phyloP scores from a whole-genome alignment of 1,140 invertebrate species.

The Drosophila ficusphila region DNA sequence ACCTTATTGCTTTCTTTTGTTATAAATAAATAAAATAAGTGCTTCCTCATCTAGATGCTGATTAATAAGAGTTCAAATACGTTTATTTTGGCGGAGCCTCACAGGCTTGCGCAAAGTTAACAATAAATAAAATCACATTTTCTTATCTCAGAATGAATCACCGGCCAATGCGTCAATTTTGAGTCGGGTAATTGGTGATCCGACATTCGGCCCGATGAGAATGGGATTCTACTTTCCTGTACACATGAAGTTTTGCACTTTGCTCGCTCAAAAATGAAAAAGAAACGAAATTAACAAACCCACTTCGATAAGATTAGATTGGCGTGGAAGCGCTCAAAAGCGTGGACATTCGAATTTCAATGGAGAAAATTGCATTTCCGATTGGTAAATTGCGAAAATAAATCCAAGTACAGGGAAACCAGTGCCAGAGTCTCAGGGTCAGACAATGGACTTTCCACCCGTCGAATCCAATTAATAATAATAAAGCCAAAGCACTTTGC shows the following conservation, averaged over 20 bases:
- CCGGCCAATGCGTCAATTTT: slow-evolving; percentile 24
- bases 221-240: slow-evolving; percentile 37
- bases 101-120: neutral
- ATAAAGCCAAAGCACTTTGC: slow-evolving; percentile 47
- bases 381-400: slow-evolving; percentile 38
- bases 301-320: slow-evolving; percentile 49
- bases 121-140: slow-evolving; percentile 23
- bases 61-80: neutral
- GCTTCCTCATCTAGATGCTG: slow-evolving; percentile 2
- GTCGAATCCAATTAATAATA: slow-evolving; percentile 60
- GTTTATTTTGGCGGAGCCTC: neutral
- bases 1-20: neutral
- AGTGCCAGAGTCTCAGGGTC: slow-evolving; percentile 30
- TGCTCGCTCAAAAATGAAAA: slow-evolving; percentile 18
- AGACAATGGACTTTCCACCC: slow-evolving; percentile 45
- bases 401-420: slow-evolving; percentile 5
- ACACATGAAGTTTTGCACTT: slow-evolving; percentile 20
- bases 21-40: neutral
- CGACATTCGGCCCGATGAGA: slow-evolving; percentile 8
- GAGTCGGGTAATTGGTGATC: slow-evolving; percentile 33
- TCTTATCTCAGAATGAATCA: slow-evolving; percentile 32
- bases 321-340: neutral
- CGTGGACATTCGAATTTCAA: slow-evolving; percentile 14
- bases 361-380: slow-evolving; percentile 52
- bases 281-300: slow-evolving; percentile 24